Conservation (phyloP, 2,797 vertebrate genomes). For the Threskiornis aethiopicus region DNA sequence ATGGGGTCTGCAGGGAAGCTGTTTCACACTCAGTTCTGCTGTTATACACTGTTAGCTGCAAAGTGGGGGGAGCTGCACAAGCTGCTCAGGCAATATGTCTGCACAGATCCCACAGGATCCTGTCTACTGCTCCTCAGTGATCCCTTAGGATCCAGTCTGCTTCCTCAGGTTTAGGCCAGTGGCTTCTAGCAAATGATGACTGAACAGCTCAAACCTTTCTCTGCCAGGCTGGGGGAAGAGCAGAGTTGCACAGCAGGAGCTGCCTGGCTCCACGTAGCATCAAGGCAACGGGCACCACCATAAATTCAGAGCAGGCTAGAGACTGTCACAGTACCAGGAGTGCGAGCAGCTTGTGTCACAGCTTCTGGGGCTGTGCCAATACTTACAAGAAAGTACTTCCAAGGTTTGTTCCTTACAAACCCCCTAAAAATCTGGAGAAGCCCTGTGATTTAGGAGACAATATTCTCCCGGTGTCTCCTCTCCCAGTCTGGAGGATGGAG, state of each 20-base stretch:
- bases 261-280: rapidly evolving
- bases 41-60: neutral
- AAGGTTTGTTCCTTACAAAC: neutral
- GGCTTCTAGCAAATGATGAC: neutral
- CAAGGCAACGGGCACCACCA: neutral
- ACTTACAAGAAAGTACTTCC: neutral
- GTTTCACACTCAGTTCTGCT: neutral
- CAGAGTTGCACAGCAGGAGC: neutral
- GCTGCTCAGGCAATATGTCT: constrained; percentile 34
- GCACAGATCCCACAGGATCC: constrained; percentile 11
- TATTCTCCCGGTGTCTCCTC: neutral
- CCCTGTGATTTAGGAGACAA: neutral
- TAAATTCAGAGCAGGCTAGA: neutral
- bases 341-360: neutral
- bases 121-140: neutral
- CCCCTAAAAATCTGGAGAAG: neutral
- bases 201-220: neutral
- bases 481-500: neutral
- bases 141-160: neutral
- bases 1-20: constrained; percentile 37
- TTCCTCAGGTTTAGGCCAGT: neutral
- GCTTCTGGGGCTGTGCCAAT: neutral
- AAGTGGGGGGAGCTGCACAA: neutral
- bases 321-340: neutral
- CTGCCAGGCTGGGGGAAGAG: neutral